Base-by-base conservation (phyloP, 2,797 vertebrate species). In the Parotocinclus haroldoi region DNA sequence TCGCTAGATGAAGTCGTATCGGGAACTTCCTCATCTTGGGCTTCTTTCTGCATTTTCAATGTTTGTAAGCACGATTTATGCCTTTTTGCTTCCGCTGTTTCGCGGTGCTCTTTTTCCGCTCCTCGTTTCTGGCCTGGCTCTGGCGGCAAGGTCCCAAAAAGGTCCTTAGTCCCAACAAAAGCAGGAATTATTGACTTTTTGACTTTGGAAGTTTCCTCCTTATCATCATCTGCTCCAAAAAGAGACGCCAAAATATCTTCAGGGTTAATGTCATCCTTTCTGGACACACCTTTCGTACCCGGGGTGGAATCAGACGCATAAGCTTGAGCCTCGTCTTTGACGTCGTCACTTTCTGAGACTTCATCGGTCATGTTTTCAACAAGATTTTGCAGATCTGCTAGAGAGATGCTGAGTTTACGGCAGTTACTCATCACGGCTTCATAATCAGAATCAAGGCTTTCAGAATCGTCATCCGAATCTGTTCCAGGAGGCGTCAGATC, bases 161-260 rank as follows among this genome's bases (percentile, higher is more conserved):
- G 84, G 4, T 64, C 84, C 0, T 80, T 82, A 0, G 92, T 84
- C 36, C 95, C 95, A 79, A 81, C 84, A 79, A 96, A 98, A 16
- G 91, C 89, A n/a, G 90, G 91, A 10, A 93, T 81, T 73, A 57
- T 7, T 3, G 14, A 0, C 9, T 59, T 77, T 79, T 74, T 72
- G 45, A 45, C 78, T 36, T 68, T 78, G 65, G 58, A 72, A 13
- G 69, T 67, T 12, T 58, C 53, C 10, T 65, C 55, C 13, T 69
- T 68, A 10, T 90, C 82, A 8, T 87, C 77, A 0, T 72, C 81
- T 9, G 79, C 77, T 27, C 74, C 79, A 77, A 96, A 81, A 78
- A 98, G 79, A 10, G 85, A 78, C 18, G 93, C 89, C 13, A 98
- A 73, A 72, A 96, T 92, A 50, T 96, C 92, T 36, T 94, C 90